These are phyloP conservation scores for Papilio gigon DNA, from an alignment of 2,888 invertebrate genomes.

Conservation along the genomic window DNA sequence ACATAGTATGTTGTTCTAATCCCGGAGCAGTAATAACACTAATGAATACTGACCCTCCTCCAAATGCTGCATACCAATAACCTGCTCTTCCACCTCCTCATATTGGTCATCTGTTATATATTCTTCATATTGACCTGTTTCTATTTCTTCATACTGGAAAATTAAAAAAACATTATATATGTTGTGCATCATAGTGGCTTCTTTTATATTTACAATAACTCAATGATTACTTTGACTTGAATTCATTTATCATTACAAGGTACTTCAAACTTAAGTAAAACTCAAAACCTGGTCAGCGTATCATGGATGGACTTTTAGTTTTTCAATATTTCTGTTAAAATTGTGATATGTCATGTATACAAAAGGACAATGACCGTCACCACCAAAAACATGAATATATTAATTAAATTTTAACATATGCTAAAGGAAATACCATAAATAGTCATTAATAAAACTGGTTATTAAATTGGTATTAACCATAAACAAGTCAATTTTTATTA, in stretches of 20 bases:
- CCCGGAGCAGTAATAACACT: not conserved
- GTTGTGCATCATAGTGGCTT: not conserved
- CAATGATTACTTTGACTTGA: not conserved
- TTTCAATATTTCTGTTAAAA: no score
- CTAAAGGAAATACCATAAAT: not conserved
- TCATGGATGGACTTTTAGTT: no score
- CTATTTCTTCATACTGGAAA: slow-evolving; percentile 79
- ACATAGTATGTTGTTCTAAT: not conserved
- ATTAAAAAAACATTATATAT: slow-evolving; percentile 1
- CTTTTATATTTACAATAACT: not conserved
- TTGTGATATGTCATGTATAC: not conserved
- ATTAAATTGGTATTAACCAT: not conserved
- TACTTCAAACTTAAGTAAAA: no score
- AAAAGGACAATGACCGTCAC: not conserved
- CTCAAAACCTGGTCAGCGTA: no score
- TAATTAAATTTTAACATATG: not conserved
- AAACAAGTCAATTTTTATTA: not conserved
- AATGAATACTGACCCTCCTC: slow-evolving; percentile 71
- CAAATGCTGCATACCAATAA: slow-evolving; percentile 78
- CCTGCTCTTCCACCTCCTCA: slow-evolving; percentile 79
- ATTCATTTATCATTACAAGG: not conserved
- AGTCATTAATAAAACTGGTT: not conserved
- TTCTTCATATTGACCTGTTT: slow-evolving; percentile 77
- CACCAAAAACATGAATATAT: not conserved
- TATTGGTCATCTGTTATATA: slow-evolving; percentile 80